Evolutionary conservation across 2,888 invertebrate genomes (phyloP), one percentile per base, ranked within the genome.

Genomic region (Scaeva pyrastri): DNA sequence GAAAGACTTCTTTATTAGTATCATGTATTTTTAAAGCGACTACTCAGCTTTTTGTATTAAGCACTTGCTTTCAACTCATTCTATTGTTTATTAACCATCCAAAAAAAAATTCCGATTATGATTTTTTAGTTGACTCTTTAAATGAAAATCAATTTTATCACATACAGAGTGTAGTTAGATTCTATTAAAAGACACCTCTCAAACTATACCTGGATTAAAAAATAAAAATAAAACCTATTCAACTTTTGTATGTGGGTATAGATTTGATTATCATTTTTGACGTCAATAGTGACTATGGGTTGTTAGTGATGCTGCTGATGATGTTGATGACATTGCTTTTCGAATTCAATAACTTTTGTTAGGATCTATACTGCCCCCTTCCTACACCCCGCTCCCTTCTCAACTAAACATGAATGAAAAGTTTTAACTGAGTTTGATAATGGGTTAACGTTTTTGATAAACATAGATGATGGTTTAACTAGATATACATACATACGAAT

Each of bases 321-420:
- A 50, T 26, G 56, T n/a, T 56, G 48, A 80, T 64, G 75, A 56
- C 78, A 79, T 77, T 81, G 64, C 56, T 81, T 43, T 81, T 73
- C 43, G 58, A 86, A 77, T 86, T 86, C 81, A 77, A 81, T 81
- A 77, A 81, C 81, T 70, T 68, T 73, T 56, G 56, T 48, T 48
- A 36, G 41, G 12, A 48, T 66, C 2, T 19, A n/a, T 12, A 16
- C 2, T 2, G 1, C 11, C 1, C 16, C 5, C 50, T 12, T 19
- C 12, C 12, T 19, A n/a, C n/a, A n/a, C n/a, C 10, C 31, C 3
- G 14, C 21, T 39, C 0, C 3, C 7, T 2, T 12, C 19, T 11
- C 12, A 14, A 14, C 19, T 16, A 21, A 39, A 39, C 36, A 4
- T 31, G n/a, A 48, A 68, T 60, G 64, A 76, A 75, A 85, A 85